Evolutionary conservation across 2,113 vertebrate genomes (phyloP).

Genomic region (Seriola dumerili): DNA sequence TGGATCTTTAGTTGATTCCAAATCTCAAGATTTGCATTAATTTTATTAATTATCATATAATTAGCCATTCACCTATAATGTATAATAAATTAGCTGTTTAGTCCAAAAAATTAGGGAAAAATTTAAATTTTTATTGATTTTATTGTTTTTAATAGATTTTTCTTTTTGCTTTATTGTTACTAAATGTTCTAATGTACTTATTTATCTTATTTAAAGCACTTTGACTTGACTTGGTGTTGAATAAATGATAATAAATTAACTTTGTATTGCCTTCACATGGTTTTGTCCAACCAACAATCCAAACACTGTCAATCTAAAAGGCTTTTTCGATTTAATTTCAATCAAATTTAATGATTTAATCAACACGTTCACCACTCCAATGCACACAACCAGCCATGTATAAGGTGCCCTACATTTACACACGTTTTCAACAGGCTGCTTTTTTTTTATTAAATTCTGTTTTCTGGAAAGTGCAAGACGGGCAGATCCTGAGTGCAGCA

Average conservation of each 20-base stretch:
- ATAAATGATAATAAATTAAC: neutral
- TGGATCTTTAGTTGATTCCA: too few relatives aligned
- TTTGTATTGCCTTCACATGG: neutral
- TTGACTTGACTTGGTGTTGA: neutral
- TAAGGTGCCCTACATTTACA: neutral
- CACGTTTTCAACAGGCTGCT: conserved; percentile 25
- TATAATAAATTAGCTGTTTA: neutral
- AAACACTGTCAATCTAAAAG: neutral
- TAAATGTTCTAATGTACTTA: too few relatives aligned
- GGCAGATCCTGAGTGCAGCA: conserved; percentile 17
- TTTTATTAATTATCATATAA: too few relatives aligned
- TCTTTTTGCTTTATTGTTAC: too few relatives aligned
- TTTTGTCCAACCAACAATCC: neutral
- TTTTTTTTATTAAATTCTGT: conserved; percentile 17
- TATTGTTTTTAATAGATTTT: too few relatives aligned
- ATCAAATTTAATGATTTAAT: neutral
- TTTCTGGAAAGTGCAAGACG: conserved; percentile 21
- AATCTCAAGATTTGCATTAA: too few relatives aligned
- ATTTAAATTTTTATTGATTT: too few relatives aligned
- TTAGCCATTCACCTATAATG: neutral
- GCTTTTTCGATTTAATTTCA: too few relatives aligned
- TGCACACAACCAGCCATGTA: neutral
- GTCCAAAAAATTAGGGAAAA: too few relatives aligned
- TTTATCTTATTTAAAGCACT: too few relatives aligned
- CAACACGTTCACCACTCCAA: conserved; percentile 4